phyloP scores from a whole-genome alignment of 2,113 vertebrate species.

The Lonchura striata region DNA sequence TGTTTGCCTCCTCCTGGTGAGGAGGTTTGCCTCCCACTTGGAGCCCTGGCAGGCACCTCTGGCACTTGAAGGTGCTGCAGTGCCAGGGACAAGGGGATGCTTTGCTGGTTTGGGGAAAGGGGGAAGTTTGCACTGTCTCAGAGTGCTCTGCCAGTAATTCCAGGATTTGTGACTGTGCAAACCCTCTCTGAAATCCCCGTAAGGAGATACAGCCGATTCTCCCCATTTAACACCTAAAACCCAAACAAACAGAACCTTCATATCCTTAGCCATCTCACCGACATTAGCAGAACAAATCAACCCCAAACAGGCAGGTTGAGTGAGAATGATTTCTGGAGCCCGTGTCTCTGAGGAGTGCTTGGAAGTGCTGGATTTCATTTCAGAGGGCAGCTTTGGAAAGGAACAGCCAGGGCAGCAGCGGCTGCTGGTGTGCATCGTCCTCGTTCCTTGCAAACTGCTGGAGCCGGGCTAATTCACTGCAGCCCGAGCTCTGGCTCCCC shows the following conservation, averaged over 20 bases:
- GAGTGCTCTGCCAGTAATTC: background rate
- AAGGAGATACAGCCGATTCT: background rate
- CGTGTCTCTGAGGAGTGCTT: background rate
- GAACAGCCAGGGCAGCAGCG: background rate
- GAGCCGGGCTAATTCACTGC: background rate
- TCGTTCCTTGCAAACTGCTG: background rate
- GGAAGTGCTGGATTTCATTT: constrained; percentile 33
- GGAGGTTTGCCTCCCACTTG: background rate
- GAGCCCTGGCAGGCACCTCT: background rate
- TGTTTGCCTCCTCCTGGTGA: background rate
- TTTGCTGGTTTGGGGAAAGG: background rate
- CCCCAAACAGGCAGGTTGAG: constrained; percentile 11
- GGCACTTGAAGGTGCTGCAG: background rate
- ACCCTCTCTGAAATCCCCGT: background rate
- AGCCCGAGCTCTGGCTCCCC: background rate
- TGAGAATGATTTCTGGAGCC: constrained; percentile 25
- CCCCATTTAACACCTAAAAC: background rate
- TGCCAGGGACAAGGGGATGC: background rate
- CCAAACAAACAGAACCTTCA: constrained; percentile 11
- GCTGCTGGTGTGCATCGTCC: background rate
- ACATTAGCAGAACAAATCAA: constrained; percentile 19
- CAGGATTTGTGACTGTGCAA: background rate
- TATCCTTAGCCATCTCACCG: constrained; percentile 5
- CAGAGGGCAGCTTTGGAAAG: constrained; percentile 6
- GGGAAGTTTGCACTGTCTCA: background rate